Evolutionary conservation across 2,797 vertebrate genomes (phyloP).

Genomic region (Melopsittacus undulatus): DNA sequence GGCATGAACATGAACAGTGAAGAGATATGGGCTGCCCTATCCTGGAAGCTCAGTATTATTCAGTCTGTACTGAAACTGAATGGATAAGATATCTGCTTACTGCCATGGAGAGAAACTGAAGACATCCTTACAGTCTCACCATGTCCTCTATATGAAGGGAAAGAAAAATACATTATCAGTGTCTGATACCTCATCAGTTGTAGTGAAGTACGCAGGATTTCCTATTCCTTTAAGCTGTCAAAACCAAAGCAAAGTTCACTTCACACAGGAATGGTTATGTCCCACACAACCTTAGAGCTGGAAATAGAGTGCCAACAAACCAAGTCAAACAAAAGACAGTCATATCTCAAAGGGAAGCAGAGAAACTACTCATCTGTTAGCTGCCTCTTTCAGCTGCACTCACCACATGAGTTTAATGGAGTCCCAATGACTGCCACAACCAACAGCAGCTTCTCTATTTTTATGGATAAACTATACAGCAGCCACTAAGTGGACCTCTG

Average conservation of each 20-base stretch:
- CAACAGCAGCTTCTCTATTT: too few relatives aligned
- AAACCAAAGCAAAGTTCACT: background rate
- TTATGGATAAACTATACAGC: too few relatives aligned
- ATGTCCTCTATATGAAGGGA: background rate
- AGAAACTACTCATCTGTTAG: too few relatives aligned
- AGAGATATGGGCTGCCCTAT: background rate
- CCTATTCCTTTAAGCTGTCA: background rate
- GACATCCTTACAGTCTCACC: background rate
- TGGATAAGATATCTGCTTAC: background rate
- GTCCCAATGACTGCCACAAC: too few relatives aligned
- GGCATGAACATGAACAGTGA: background rate
- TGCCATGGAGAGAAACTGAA: background rate
- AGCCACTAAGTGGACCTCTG: too few relatives aligned
- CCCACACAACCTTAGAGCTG: background rate
- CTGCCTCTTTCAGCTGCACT: too few relatives aligned
- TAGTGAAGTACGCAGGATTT: background rate
- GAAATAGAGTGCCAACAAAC: background rate
- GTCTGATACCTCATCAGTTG: background rate
- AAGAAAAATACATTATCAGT: background rate
- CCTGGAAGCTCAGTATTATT: background rate
- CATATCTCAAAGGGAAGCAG: too few relatives aligned
- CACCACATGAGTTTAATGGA: too few relatives aligned
- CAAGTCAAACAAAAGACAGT: background rate
- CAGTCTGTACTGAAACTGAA: background rate
- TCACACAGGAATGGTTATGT: background rate